A percentile compares a stretch with the other conserved stretches of the same genome.
These are phyloP conservation scores for Odontomyia ornata DNA, from an alignment of 2,888 invertebrate genomes.

Conservation along the genomic window DNA sequence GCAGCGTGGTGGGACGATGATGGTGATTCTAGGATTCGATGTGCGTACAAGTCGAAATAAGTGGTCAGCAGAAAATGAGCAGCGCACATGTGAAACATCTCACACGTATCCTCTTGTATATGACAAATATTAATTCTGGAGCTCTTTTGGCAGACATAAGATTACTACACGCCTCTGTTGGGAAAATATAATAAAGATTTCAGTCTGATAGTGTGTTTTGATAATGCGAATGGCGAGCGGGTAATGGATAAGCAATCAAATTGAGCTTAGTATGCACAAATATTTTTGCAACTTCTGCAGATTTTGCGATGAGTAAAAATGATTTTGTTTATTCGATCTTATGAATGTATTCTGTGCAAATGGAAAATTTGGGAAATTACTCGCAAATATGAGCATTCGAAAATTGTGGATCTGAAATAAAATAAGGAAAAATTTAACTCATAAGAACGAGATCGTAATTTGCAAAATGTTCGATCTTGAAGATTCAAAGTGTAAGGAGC, in stretches of 20 bases:
- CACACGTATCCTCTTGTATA: not conserved
- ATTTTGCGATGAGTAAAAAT: not conserved
- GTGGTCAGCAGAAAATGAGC: conserved; percentile 43
- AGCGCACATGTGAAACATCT: conserved; percentile 33
- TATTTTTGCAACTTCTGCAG: not conserved
- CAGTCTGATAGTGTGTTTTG: conserved; percentile 9
- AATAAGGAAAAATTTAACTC: too few species aligned
- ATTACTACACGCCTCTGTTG: not conserved
- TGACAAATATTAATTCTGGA: conserved; percentile 39
- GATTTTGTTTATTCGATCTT: not conserved
- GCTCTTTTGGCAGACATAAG: not conserved
- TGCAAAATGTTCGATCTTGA: too few species aligned
- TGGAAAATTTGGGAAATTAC: too few species aligned
- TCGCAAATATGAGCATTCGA: too few species aligned
- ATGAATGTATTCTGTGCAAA: too few species aligned
- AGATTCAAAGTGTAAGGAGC: too few species aligned
- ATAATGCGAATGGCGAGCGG: not conserved
- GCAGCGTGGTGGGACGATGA: not conserved
- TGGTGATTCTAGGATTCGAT: conserved; percentile 22
- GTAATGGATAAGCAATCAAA: conserved; percentile 8
- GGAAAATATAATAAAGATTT: conserved; percentile 13
- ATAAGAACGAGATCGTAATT: too few species aligned
- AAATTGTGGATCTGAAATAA: too few species aligned
- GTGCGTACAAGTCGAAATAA: conserved; percentile 19
- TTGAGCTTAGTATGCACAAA: conserved; percentile 1